Conservation (phyloP, 2,113 vertebrate species). For the Condylura cristata region DNA sequence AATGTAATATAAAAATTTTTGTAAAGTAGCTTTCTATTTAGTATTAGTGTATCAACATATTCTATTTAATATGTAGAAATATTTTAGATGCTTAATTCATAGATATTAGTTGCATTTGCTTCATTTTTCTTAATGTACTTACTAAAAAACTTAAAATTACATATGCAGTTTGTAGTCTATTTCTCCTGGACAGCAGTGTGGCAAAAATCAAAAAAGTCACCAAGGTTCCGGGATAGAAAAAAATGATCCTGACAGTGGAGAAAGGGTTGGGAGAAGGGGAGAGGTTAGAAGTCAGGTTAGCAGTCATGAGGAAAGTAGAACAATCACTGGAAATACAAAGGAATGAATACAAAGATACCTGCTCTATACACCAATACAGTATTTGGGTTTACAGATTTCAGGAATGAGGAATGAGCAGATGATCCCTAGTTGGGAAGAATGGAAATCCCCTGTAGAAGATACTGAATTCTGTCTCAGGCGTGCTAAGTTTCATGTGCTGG, state of each 20-base stretch:
- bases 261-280: not conserved
- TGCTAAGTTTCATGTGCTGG: not conserved
- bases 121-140: constrained; percentile 1
- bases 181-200: not conserved
- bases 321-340: constrained; percentile 27
- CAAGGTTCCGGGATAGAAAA: constrained; percentile 26
- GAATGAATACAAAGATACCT: not conserved
- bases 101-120: not conserved
- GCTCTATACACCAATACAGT: not conserved
- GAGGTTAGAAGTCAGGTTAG: not conserved
- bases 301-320: not conserved
- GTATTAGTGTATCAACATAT: not conserved
- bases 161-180: not conserved
- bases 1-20: not conserved
- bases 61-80: not conserved
- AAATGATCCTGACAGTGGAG: not conserved
- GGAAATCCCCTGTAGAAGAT: not conserved
- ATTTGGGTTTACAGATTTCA: not conserved
- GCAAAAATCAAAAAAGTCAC: constrained; percentile 13
- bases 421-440: not conserved
- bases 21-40: not conserved
- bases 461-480: not conserved
- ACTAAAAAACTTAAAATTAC: constrained; percentile 5
- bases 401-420: not conserved
- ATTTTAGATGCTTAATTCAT: not conserved